Conservation (phyloP, 2,888 invertebrate species). For the Muschampia staudingeri region DNA sequence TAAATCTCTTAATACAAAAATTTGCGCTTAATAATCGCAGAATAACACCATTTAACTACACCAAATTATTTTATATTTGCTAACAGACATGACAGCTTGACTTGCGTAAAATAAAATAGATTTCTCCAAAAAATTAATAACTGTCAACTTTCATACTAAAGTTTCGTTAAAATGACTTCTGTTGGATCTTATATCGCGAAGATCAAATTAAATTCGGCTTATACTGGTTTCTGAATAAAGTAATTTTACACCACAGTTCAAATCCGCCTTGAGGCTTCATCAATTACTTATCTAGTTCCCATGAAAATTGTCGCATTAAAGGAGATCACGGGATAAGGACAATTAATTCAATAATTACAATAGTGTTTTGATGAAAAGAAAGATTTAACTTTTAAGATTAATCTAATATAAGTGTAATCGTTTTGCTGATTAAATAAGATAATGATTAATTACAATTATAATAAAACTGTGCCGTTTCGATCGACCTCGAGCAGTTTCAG, state of each 20-base stretch:
- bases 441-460: too few relatives aligned
- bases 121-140: slow-evolving; percentile 18
- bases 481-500: too few relatives aligned
- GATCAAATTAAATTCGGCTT: slow-evolving; percentile 43
- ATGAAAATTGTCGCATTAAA: neutral
- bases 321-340: neutral
- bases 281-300: neutral
- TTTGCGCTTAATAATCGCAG: too few relatives aligned
- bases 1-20: too few relatives aligned
- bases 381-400: neutral
- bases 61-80: neutral
- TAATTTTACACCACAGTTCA: neutral
- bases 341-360: neutral
- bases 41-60: too few relatives aligned
- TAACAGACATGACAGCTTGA: neutral
- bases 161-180: slow-evolving; percentile 14
- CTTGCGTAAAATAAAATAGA: slow-evolving; percentile 1
- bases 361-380: neutral
- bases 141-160: neutral
- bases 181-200: slow-evolving; percentile 23
- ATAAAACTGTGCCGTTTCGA: too few relatives aligned
- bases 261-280: slow-evolving; percentile 5
- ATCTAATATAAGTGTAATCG: neutral
- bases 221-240: slow-evolving; percentile 9
- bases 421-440: neutral